Evolutionary conservation across 2,797 vertebrate genomes (phyloP).

Genomic region (Myotis findleyi): DNA sequence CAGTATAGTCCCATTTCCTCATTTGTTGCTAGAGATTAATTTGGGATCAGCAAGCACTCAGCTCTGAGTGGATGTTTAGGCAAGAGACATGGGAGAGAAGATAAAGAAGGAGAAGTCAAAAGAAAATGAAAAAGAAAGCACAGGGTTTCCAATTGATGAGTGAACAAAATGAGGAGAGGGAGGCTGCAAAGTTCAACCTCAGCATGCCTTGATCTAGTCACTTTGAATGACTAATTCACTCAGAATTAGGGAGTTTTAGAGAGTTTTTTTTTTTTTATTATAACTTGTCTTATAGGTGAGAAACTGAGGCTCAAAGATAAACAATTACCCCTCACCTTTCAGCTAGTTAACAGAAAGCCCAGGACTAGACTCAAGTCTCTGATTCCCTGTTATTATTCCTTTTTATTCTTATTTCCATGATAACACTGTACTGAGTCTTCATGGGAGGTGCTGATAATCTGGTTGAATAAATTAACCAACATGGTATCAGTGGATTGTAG

Average conservation of each 20-base stretch:
- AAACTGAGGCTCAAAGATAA: conserved; percentile 2
- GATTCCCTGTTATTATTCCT: not conserved
- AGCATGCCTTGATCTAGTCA: not conserved
- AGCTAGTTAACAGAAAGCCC: not conserved
- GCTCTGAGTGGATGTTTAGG: not conserved
- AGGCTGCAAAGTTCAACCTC: not conserved
- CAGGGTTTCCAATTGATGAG: not conserved
- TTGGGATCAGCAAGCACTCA: not conserved
- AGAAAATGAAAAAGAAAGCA: not conserved
- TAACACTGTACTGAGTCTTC: not conserved
- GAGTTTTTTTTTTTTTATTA: not conserved
- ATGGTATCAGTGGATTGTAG: not conserved
- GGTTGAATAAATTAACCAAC: not conserved
- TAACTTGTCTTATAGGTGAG: not conserved
- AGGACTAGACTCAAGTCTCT: not conserved
- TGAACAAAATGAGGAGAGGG: not conserved
- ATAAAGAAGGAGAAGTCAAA: not conserved
- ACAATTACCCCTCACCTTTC: not conserved
- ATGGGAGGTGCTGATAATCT: not conserved
- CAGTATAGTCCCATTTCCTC: not conserved
- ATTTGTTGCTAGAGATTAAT: not conserved
- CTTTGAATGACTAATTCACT: not conserved
- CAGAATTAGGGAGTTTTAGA: not conserved
- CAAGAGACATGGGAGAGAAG: not conserved
- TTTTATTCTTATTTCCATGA: not conserved